A percentile compares a stretch with the other conserved stretches of the same genome.
Conservation (phyloP, 2,113 vertebrate species). For the Gulo gulo region DNA sequence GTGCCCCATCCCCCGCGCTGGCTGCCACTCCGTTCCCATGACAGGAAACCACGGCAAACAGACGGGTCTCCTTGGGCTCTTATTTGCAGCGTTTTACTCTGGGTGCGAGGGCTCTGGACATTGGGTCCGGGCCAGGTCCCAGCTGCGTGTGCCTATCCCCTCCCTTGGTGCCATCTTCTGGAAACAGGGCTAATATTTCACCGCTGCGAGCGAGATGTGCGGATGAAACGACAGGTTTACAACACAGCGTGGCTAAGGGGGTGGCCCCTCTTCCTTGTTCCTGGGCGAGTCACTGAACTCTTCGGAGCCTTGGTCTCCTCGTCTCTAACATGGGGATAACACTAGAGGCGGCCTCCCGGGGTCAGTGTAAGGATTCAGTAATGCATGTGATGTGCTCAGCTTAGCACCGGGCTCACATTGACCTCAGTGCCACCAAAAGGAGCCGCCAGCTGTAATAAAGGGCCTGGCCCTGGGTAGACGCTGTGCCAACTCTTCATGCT, state of each 20-base stretch:
- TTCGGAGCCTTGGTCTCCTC: background rate
- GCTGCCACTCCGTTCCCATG: fast-evolving
- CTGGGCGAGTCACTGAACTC: background rate
- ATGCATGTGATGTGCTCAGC: background rate
- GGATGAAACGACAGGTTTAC: background rate
- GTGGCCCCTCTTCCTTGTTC: background rate
- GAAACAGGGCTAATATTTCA: background rate
- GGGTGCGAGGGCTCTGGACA: background rate
- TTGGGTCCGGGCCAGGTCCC: background rate
- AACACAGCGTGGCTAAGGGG: background rate
- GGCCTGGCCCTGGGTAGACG: background rate
- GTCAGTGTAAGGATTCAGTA: background rate
- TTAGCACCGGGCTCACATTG: background rate
- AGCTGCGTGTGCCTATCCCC: background rate
- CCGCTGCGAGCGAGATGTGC: background rate
- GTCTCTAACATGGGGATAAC: background rate
- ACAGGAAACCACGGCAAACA: background rate
- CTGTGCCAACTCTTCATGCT: background rate
- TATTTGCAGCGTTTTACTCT: background rate
- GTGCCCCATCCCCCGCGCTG: constrained; percentile 38
- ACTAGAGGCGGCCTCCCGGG: background rate
- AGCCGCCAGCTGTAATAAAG: background rate
- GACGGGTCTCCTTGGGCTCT: background rate
- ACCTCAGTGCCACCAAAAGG: background rate
- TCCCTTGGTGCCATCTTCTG: background rate